Base-by-base conservation (phyloP, 2,797 vertebrate species). In the Protonibea diacanthus region DNA sequence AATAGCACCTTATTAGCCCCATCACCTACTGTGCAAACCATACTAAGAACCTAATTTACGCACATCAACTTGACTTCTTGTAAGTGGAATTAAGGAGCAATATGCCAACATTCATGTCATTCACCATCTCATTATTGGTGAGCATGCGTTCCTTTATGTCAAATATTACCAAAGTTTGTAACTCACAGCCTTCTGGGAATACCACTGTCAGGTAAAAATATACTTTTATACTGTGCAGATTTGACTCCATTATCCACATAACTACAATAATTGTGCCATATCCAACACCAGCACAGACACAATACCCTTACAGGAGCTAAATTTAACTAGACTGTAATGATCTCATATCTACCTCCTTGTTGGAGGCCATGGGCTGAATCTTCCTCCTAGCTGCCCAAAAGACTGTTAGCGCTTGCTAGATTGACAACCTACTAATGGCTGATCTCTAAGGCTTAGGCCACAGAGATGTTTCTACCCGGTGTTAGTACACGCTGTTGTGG, bases 401-500 rank as follows among this genome's bases (percentile, higher is more conserved):
- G 84, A 89, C 86, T 81, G 85, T 85, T 90, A 87, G 85, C 69
- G 68, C 83, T 83, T 42, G 68, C 89, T 74, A 78, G 85, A 90
- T 89, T 93, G 94, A 93, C 94, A 94, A 73, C 80, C 90, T 89
- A 88, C 90, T 95, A 94, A 95, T 94, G 92, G 85, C 82, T 85
- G 83, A 89, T 93, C 89, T 90, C 91, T 84, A 21, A 89, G 89
- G 91, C 84, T 81, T 73, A 76, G 83, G 82, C 87, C 84, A 81
- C 82, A 83, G 82, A 89, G 80, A 91, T 91, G 85, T 87, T 82
- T 80, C 82, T 87, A 85, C 78, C 86, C 45, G 17, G 76, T 91
- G 89, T 92, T 90, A 90, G 89, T 89, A 81, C 90, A 89, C 66
- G 85, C 84, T 85, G 79, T 66, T 79, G 63, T 68, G 25, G 79